Evolutionary conservation across 2,113 vertebrate genomes (phyloP).

Genomic region (Bungarus multicinctus): DNA sequence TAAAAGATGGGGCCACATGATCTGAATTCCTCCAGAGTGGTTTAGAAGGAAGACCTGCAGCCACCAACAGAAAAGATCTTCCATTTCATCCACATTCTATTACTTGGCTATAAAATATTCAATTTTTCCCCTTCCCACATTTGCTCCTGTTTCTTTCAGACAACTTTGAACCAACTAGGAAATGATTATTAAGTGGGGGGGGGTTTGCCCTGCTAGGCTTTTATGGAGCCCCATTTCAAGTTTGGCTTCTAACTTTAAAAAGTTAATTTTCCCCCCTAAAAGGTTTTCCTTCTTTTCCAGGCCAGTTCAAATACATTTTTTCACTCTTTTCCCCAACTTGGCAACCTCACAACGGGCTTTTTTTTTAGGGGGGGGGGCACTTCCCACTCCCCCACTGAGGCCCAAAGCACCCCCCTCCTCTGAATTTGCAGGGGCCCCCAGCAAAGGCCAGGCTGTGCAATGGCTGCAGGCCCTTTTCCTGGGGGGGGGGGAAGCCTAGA

Average conservation of each 20-base stretch:
- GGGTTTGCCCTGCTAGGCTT: neutral
- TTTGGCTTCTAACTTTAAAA: neutral
- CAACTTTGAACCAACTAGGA: neutral
- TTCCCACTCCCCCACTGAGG: neutral
- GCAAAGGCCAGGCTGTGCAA: neutral
- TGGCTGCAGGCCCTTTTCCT: neutral
- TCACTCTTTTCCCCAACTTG: neutral
- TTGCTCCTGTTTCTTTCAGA: neutral
- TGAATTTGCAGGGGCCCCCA: neutral
- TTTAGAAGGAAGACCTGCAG: neutral
- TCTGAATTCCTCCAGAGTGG: neutral
- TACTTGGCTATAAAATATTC: neutral
- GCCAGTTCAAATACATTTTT: neutral
- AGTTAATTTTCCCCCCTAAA: neutral
- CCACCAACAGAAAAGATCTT: neutral
- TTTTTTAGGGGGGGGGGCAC: neutral
- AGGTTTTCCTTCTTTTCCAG: neutral
- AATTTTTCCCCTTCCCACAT: neutral
- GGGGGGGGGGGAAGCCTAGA: no score
- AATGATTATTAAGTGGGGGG: neutral
- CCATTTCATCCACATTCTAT: neutral
- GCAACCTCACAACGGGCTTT: neutral
- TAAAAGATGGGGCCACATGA: neutral
- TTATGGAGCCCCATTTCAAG: neutral
- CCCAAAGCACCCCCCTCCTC: no score